These are phyloP conservation scores for Sceliomorpha sp. DNA, from an alignment of 2,888 invertebrate genomes.

Conservation along the genomic window DNA sequence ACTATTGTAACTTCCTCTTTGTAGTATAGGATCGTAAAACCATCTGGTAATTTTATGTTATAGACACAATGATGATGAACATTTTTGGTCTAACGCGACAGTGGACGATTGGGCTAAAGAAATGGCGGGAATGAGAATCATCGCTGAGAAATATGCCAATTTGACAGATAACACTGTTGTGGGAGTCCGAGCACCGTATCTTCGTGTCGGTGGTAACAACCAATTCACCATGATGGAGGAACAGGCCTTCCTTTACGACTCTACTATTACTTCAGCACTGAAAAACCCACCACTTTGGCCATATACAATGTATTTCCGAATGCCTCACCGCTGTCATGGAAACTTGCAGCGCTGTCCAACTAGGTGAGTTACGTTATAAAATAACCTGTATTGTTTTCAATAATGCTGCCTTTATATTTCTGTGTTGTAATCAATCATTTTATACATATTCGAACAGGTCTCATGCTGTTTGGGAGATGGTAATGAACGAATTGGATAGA, in stretches of 20 bases:
- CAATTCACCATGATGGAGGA: conserved; percentile 99
- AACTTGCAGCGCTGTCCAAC: conserved; percentile 95
- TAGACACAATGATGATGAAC: conserved; percentile 94
- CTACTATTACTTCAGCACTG: conserved; percentile 95
- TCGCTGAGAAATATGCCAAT: conserved; percentile 93
- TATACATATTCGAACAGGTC: no score
- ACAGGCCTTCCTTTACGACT: conserved; percentile 96
- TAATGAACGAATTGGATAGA: conserved; percentile 95
- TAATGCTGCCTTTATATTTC: neutral
- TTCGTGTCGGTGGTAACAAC: conserved; percentile 96
- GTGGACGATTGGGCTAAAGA: conserved; percentile 97
- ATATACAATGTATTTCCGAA: conserved; percentile 98
- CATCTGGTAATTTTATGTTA: conserved; percentile 3
- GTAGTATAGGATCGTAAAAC: neutral
- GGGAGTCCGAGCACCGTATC: conserved; percentile 93
- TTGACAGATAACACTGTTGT: conserved; percentile 95
- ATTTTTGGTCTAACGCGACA: conserved; percentile 95
- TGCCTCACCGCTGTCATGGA: conserved; percentile 96
- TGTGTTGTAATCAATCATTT: no score
- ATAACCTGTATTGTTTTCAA: neutral
- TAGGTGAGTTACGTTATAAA: conserved; percentile 78
- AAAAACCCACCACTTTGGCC: conserved; percentile 98
- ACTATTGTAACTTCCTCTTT: neutral
- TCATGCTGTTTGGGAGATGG: conserved; percentile 98
- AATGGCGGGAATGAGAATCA: conserved; percentile 96